Evolutionary conservation across 2,113 vertebrate species (phyloP).

Genomic region (Brachypteracias leptosomus): DNA sequence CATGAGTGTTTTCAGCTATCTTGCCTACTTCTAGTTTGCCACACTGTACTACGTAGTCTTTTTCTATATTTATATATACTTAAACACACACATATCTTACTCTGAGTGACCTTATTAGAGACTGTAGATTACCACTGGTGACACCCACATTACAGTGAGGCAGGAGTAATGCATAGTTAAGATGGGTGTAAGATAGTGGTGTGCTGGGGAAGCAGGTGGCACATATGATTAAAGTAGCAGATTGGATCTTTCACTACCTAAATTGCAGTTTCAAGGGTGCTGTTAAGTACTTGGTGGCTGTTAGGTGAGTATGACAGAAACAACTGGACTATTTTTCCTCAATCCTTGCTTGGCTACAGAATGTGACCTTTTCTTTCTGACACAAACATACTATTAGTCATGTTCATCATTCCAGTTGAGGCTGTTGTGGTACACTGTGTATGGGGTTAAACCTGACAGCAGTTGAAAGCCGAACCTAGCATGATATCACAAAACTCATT

Average conservation of each 20-base stretch:
- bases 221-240: background rate
- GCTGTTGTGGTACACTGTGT: background rate
- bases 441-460: background rate
- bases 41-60: background rate
- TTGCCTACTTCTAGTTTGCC: background rate
- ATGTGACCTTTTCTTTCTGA: constrained; percentile 42
- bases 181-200: background rate
- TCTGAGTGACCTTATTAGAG: background rate
- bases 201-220: constrained; percentile 1
- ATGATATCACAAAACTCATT: background rate
- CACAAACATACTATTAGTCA: background rate
- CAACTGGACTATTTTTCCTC: background rate
- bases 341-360: background rate
- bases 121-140: background rate
- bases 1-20: background rate
- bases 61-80: background rate
- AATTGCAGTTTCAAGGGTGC: constrained; percentile 15
- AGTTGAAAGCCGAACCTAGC: constrained; percentile 17
- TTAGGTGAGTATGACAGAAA: background rate
- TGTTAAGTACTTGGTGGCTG: background rate
- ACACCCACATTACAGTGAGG: background rate
- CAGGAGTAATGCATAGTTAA: background rate
- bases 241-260: constrained; percentile 7
- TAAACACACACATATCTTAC: background rate
- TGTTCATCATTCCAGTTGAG: background rate